A percentile compares a stretch with the other conserved stretches of the same genome.
Conservation (phyloP, 2,888 invertebrate species). For the Clanis bilineata region DNA sequence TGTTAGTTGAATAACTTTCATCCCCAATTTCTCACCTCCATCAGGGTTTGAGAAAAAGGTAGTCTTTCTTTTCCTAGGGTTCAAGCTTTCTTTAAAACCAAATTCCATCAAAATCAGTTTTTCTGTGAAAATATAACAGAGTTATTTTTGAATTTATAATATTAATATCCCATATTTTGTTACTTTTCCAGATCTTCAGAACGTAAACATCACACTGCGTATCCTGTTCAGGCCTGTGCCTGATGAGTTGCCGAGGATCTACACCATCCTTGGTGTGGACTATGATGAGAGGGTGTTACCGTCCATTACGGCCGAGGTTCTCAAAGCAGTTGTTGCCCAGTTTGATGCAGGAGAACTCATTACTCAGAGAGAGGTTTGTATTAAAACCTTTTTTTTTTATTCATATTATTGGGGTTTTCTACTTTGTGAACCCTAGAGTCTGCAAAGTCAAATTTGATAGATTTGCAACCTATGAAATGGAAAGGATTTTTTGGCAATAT, state of each 20-base stretch:
- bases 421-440: too few relatives aligned
- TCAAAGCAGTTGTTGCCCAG: slow-evolving; percentile 99
- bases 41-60: too few relatives aligned
- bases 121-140: too few relatives aligned
- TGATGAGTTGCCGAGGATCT: slow-evolving; percentile 96
- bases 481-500: too few relatives aligned
- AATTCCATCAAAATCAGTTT: background rate
- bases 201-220: slow-evolving; percentile 99
- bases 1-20: too few relatives aligned
- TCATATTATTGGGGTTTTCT: too few relatives aligned
- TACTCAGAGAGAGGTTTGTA: slow-evolving; percentile 95
- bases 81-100: too few relatives aligned
- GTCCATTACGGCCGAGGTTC: slow-evolving; percentile 98
- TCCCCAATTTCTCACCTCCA: too few relatives aligned
- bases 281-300: slow-evolving; percentile 99
- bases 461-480: too few relatives aligned
- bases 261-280: slow-evolving; percentile 97
- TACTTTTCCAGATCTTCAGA: slow-evolving; percentile 93
- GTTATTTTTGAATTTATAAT: background rate
- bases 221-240: slow-evolving; percentile 97
- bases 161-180: background rate
- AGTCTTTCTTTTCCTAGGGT: too few relatives aligned
- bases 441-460: too few relatives aligned
- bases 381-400: background rate
- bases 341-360: slow-evolving; percentile 99